Percentiles rank a stretch among this genome's conserved stretches.
Evolutionary conservation across 2,113 vertebrate species (phyloP).

Genomic region (Tupaia chinensis): DNA sequence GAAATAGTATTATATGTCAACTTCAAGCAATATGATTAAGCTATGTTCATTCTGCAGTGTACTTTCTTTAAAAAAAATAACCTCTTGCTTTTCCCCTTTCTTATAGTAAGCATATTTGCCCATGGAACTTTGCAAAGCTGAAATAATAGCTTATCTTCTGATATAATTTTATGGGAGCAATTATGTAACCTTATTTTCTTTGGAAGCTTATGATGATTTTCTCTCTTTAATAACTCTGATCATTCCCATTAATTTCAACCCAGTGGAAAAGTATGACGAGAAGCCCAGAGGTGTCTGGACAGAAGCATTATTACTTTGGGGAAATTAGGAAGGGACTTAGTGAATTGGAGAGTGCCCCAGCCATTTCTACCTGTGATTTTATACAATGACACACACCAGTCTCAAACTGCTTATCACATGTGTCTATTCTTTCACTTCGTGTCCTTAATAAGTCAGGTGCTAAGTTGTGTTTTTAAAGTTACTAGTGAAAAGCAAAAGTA

Average conservation of each 20-base stretch:
- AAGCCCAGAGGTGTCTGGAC: neutral
- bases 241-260: conserved; percentile 10
- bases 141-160: conserved; percentile 25
- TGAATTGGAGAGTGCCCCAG: neutral
- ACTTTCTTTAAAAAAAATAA: conserved; percentile 2
- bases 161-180: conserved; percentile 7
- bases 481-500: neutral
- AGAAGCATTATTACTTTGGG: neutral
- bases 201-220: conserved; percentile 26
- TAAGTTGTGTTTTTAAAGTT: conserved; percentile 11
- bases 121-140: neutral
- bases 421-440: neutral
- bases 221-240: neutral
- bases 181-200: neutral
- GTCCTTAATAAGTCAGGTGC: neutral
- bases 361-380: neutral
- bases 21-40: neutral
- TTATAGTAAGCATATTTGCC: neutral
- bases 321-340: neutral
- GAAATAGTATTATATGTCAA: neutral
- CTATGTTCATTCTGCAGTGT: neutral
- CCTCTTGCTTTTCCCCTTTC: neutral
- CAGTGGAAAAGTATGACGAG: neutral
- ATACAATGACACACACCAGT: neutral
- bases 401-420: neutral